Percentiles rank a stretch among this genome's conserved stretches.
These are phyloP conservation scores for Falcaria lacertinaria DNA, from an alignment of 2,888 invertebrate species.

Conservation along the genomic window DNA sequence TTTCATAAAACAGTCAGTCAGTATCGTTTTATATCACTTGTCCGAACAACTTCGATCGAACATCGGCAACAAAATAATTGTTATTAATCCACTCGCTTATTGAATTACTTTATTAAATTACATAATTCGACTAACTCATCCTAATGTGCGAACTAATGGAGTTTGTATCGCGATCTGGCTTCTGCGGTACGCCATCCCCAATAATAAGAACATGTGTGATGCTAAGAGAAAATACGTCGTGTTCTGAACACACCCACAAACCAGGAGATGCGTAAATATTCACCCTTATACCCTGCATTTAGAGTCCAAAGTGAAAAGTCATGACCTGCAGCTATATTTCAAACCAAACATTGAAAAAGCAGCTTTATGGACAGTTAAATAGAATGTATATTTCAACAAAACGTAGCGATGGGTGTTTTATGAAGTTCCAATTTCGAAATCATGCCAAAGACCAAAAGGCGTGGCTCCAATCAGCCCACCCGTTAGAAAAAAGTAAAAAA, in stretches of 20 bases:
- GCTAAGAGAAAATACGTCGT: constrained; percentile 47
- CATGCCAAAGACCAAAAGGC: constrained; percentile 41
- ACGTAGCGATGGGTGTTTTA: constrained; percentile 38
- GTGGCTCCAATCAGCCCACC: constrained; percentile 51
- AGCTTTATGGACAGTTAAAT: constrained; percentile 25
- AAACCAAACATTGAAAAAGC: constrained; percentile 19
- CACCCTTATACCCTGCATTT: constrained; percentile 29
- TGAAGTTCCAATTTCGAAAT: constrained; percentile 39
- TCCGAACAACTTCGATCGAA: constrained; percentile 49
- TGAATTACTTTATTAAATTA: constrained; percentile 77
- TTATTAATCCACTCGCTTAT: constrained; percentile 75
- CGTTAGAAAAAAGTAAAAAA: constrained; percentile 38
- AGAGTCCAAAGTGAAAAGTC: constrained; percentile 25
- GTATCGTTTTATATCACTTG: constrained; percentile 44
- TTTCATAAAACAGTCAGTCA: constrained; percentile 49
- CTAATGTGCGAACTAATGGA: constrained; percentile 79
- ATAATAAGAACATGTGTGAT: constrained; percentile 54
- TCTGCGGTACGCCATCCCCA: constrained; percentile 40
- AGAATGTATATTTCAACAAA: constrained; percentile 29
- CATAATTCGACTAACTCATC: constrained; percentile 75
- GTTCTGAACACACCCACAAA: constrained; percentile 47
- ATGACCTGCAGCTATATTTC: not conserved
- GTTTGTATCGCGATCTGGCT: constrained; percentile 71
- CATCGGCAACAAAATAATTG: constrained; percentile 50
- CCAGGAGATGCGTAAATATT: constrained; percentile 16